Evolutionary conservation across 1,140 invertebrate genomes (phyloP).

Genomic region (Pinna nobilis): DNA sequence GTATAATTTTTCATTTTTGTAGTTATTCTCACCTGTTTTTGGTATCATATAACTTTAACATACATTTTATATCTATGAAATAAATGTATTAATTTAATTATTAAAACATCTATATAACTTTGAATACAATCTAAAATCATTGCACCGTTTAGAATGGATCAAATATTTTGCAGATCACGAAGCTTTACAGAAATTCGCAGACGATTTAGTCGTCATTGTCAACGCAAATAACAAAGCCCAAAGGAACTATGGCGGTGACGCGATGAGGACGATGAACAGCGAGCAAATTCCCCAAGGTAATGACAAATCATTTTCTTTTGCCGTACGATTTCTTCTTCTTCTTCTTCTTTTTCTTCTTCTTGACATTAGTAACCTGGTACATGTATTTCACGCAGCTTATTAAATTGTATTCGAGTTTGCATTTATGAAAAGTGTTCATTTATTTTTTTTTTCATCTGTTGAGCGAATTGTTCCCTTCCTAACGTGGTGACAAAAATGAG

Average conservation of each 20-base stretch:
- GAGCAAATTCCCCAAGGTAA: not conserved
- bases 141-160: not conserved
- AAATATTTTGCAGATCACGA: not conserved
- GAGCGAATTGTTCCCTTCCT: too few relatives aligned
- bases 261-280: constrained; percentile 3
- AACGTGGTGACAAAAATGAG: too few relatives aligned
- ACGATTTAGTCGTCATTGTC: not conserved
- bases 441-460: too few relatives aligned
- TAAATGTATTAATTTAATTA: not conserved
- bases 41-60: not conserved
- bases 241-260: not conserved
- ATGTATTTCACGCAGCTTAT: too few relatives aligned
- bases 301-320: too few relatives aligned
- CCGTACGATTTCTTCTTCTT: too few relatives aligned
- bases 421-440: too few relatives aligned
- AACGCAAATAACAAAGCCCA: not conserved
- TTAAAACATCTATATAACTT: not conserved
- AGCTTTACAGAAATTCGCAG: not conserved
- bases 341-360: too few relatives aligned
- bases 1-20: not conserved
- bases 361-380: too few relatives aligned
- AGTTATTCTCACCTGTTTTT: not conserved
- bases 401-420: too few relatives aligned
- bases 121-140: not conserved
- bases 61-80: not conserved